A percentile compares a stretch with the other conserved stretches of the same genome.
phyloP scores from a whole-genome alignment of 2,888 invertebrate genomes.

The Papilio demoleus region DNA sequence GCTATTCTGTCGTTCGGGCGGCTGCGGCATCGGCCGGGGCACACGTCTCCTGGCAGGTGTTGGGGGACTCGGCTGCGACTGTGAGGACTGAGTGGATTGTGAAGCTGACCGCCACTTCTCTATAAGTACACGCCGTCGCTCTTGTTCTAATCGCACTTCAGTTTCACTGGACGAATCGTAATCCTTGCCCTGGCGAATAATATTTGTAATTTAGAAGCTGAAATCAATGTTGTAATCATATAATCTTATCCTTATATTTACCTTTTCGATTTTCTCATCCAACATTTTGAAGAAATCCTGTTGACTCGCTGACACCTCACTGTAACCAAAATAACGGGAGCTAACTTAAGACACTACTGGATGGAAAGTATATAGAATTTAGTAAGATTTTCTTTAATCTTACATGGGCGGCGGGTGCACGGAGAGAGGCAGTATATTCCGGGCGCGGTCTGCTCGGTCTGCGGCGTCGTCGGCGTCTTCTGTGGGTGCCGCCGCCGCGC shows the following conservation, averaged over 20 bases:
- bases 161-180: slow-evolving; percentile 91
- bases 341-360: neutral
- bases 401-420: slow-evolving; percentile 68
- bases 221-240: too few species aligned
- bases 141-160: slow-evolving; percentile 87
- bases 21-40: slow-evolving; percentile 62
- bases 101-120: slow-evolving; percentile 91
- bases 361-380: too few species aligned
- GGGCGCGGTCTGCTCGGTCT: slow-evolving; percentile 65
- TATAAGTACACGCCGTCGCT: slow-evolving; percentile 86
- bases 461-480: slow-evolving; percentile 65
- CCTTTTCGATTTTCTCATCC: slow-evolving; percentile 95
- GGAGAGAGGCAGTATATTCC: slow-evolving; percentile 72
- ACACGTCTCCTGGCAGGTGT: slow-evolving; percentile 70
- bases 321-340: slow-evolving; percentile 62
- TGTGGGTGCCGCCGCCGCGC: slow-evolving; percentile 56
- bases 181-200: slow-evolving; percentile 87
- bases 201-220: neutral
- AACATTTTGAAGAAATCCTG: slow-evolving; percentile 96
- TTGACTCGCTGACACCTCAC: slow-evolving; percentile 94
- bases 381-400: too few species aligned
- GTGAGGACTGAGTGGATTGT: slow-evolving; percentile 73
- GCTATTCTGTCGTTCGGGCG: slow-evolving; percentile 71
- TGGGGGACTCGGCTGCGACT: slow-evolving; percentile 68
- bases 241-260: too few species aligned